Base-by-base conservation (phyloP, 2,797 vertebrate genomes). In the Cyclura pinguis region DNA sequence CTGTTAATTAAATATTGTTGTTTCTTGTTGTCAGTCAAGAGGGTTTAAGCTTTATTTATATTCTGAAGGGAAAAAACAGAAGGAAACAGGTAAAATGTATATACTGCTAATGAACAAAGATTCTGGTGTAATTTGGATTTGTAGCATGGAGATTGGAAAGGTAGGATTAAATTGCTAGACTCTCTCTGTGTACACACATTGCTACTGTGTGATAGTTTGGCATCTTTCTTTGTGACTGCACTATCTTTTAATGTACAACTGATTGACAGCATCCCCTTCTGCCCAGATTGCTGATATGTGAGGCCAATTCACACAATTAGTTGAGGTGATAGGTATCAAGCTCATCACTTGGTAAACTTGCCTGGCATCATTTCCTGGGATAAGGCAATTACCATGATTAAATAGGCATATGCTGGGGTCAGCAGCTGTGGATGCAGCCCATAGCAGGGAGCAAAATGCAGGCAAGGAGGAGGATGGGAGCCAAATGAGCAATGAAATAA, bases 1-100 rank as follows among this genome's bases (percentile, higher is more conserved):
- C 89, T 96, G 91, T 93, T 96, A 96, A 95, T 96, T 96, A 96
- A 96, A 94, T 95, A 94, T 96, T 96, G 89, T 95, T 97, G 89
- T 94, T 96, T 64, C 52, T 90, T 76, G 92, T 89, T 94, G 94
- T 93, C 91, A 95, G 50, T 96, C 93, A 95, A 91, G 55, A 91
- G 76, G 93, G 90, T 91, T 92, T 96, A 95, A 95, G 93, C 83
- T 94, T 74, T 94, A 94, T 92, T 93, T 95, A 91, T 94, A 88
- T 86, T 52, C 94, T 94, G 64, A 93, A 95, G 85, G 16, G 52
- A 84, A 91, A 91, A 83, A 88, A 93, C 93, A 80, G 38, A 88
- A 94, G 94, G 84, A 76, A 96, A 93, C 90, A 95, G 94, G 77
- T 93, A 92, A 95, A 95, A 89, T 87, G 82, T 67, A 85, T n/a